Percentiles rank a stretch among this genome's conserved stretches.
Evolutionary conservation across 1,140 invertebrate genomes (phyloP).

Genomic region (Nilaparvata lugens): DNA sequence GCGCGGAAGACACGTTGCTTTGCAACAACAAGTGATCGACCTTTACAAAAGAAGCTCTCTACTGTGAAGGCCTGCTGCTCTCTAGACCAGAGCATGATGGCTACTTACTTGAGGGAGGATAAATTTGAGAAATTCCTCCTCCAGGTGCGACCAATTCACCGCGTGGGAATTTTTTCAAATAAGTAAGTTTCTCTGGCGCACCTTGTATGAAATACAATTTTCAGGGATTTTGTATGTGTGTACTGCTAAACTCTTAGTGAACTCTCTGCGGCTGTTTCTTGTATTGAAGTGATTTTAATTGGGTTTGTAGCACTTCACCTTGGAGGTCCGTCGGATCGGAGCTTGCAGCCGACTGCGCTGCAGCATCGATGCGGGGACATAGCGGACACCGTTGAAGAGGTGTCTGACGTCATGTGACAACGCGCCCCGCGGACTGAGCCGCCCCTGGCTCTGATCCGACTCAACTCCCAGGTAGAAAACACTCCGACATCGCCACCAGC

Average conservation of each 20-base stretch:
- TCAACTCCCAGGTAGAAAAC: not conserved
- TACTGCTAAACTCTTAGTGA: not conserved
- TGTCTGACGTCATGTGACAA: not conserved
- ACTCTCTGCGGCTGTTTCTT: not conserved
- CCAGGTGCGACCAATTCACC: no score
- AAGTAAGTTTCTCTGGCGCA: no score
- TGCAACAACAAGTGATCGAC: not conserved
- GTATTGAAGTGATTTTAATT: not conserved
- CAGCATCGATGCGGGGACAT: not conserved
- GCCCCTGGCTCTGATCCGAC: not conserved
- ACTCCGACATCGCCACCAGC: no score
- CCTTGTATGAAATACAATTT: no score
- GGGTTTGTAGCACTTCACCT: not conserved
- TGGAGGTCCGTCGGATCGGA: not conserved
- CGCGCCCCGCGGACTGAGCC: not conserved
- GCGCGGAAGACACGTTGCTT: no score
- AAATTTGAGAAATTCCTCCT: no score
- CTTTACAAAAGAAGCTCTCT: not conserved
- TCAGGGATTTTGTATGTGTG: no score
- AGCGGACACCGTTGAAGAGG: not conserved
- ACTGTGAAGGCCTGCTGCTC: no score
- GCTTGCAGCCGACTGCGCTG: not conserved
- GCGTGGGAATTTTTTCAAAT: no score
- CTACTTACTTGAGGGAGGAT: no score
- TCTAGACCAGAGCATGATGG: no score